Evolutionary conservation across 2,888 invertebrate genomes (phyloP), one percentile per base, ranked within the genome.

Genomic region (Eristalis pertinax): DNA sequence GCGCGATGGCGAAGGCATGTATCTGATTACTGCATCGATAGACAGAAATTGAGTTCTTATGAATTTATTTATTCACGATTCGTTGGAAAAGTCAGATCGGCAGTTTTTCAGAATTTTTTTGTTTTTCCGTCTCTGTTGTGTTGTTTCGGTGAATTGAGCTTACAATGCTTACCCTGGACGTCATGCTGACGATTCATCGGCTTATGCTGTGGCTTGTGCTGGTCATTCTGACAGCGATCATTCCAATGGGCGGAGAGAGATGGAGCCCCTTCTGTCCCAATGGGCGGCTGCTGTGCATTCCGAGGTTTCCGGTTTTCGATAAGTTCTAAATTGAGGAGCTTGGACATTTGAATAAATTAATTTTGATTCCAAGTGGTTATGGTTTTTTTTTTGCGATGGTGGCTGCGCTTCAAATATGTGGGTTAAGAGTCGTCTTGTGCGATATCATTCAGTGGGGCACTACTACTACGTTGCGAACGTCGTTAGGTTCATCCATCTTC

Each of bases 191-290:
- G 1, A 24, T 43, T 35, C 50, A 70, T 24, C 77, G 77, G 2
- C 58, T 78, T n/a, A n/a, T 72, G 13, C 15, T 79, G 22, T 72
- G 72, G 78, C 10, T 32, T 0, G 58, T 65, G 58, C 22, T 79
- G 1, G 29, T 29, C 22, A 7, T 65, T 13, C 8, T 79, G 19
- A 32, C 67, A 7, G 67, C 72, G 13, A 41, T 26, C 0, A 81
- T 81, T 63, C 74, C 74, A 22, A 0, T 58, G 1, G 29, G n/a
- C 26, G 58, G 69, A 3, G 64, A 73, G 4, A 11, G 2, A 19
- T 38, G 22, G 4, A 81, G 5, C 1, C 41, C 80, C 1, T 81
- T 75, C 32, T 81, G 80, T 41, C 80, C 80, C n/a, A 81, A 81
- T 8, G 80, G 80, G 56, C 67, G 74, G 13, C 24, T 26, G 24